These are phyloP conservation scores for Disparrhopalites patrizii DNA, from an alignment of 2,888 invertebrate species.

Conservation along the genomic window DNA sequence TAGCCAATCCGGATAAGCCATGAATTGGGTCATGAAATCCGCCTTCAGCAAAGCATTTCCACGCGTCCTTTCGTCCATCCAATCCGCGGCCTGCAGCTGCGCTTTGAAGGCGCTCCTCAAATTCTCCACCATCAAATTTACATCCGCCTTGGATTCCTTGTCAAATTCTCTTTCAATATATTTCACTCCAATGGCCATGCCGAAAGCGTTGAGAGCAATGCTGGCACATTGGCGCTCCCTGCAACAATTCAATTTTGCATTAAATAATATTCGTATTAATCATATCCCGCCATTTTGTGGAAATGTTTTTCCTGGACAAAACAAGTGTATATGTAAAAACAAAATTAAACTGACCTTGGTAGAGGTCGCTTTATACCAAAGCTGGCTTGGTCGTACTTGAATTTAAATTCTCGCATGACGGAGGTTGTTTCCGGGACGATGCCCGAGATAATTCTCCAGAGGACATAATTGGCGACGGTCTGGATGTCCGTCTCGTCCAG, in stretches of 20 bases:
- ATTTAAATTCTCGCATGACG: constrained; percentile 41
- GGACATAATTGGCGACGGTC: constrained; percentile 38
- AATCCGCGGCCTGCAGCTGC: constrained; percentile 64
- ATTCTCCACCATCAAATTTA: constrained; percentile 67
- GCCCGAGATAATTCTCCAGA: constrained; percentile 35
- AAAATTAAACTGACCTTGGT: constrained; percentile 26
- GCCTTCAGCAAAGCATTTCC: constrained; percentile 64
- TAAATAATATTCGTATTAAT: too few relatives aligned
- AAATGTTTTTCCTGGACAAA: too few relatives aligned
- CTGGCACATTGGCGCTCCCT: constrained; percentile 35
- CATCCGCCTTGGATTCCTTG: constrained; percentile 30
- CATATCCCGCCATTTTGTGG: too few relatives aligned
- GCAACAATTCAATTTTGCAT: neutral
- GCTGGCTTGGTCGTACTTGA: constrained; percentile 40
- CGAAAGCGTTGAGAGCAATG: constrained; percentile 32
- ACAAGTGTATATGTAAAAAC: too few relatives aligned
- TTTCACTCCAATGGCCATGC: constrained; percentile 44
- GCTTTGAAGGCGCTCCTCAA: constrained; percentile 68
- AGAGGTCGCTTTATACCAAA: constrained; percentile 38
- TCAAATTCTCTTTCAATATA: constrained; percentile 38
- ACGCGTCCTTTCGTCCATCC: constrained; percentile 75
- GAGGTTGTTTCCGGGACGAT: constrained; percentile 38
- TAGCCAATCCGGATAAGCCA: constrained; percentile 79
- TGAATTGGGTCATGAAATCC: constrained; percentile 68
- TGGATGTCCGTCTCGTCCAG: constrained; percentile 11